A percentile compares a stretch with the other conserved stretches of the same genome.
phyloP scores from a whole-genome alignment of 2,797 vertebrate genomes.

The Danio tinwini region DNA sequence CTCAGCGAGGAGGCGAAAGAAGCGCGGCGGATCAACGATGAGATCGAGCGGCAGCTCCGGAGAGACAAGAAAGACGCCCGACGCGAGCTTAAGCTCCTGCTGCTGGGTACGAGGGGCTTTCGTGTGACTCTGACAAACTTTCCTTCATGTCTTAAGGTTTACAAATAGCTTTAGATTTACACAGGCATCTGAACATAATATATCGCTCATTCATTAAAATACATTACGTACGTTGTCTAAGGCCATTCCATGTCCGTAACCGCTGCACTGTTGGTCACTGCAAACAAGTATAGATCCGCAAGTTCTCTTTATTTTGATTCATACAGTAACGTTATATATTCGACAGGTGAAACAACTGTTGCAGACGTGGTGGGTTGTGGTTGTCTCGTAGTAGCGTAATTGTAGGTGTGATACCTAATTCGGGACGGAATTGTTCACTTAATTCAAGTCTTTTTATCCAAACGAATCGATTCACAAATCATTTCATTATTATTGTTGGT shows the following conservation, averaged over 20 bases:
- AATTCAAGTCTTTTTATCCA: background rate
- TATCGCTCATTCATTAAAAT: background rate
- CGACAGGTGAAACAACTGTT: conserved; percentile 21
- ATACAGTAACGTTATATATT: too few relatives aligned
- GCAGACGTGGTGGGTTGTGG: background rate
- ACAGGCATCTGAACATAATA: background rate
- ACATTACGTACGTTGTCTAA: background rate
- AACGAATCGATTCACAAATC: background rate
- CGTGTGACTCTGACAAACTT: background rate
- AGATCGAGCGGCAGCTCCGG: conserved; percentile 93
- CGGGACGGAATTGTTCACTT: background rate
- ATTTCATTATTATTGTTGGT: too few relatives aligned
- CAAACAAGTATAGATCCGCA: background rate
- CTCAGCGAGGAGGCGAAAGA: conserved; percentile 96
- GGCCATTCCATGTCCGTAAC: background rate
- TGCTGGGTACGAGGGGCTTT: conserved; percentile 82
- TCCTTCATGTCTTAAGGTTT: background rate
- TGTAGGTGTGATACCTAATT: background rate
- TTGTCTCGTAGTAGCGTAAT: background rate
- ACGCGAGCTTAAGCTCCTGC: conserved; percentile 89
- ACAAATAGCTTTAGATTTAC: background rate
- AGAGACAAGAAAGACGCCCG: conserved; percentile 89
- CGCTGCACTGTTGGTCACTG: background rate
- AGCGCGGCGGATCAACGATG: conserved; percentile 92
- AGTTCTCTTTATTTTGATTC: background rate